phyloP scores from a whole-genome alignment of 1,140 invertebrate genomes.

The Antheraea mylitta region DNA sequence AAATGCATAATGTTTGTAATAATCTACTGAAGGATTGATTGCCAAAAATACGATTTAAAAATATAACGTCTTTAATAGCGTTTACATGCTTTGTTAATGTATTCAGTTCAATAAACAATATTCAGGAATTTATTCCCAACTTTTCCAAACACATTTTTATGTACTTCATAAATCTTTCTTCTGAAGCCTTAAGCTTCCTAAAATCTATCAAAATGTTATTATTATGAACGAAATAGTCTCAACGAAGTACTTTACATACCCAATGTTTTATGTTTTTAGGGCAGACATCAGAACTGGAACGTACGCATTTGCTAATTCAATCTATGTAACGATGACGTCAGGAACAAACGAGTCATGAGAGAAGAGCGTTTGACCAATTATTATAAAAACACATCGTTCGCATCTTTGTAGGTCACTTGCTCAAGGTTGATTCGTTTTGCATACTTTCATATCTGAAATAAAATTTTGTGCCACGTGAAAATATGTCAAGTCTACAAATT shows the following conservation, averaged over 20 bases:
- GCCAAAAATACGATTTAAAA: too few relatives aligned
- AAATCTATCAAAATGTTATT: too few relatives aligned
- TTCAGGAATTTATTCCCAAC: too few relatives aligned
- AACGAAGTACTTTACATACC: background rate
- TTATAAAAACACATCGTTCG: constrained; percentile 1
- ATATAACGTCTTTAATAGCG: too few relatives aligned
- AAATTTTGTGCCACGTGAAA: background rate
- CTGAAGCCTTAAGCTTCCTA: too few relatives aligned
- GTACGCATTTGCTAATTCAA: constrained; percentile 1
- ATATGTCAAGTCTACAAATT: background rate
- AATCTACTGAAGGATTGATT: too few relatives aligned
- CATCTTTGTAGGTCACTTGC: background rate
- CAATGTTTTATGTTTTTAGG: background rate
- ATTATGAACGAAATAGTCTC: background rate
- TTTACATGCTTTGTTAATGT: too few relatives aligned
- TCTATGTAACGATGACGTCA: background rate
- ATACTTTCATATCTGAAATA: background rate
- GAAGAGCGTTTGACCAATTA: background rate
- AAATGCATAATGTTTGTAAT: too few relatives aligned
- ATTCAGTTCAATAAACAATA: too few relatives aligned
- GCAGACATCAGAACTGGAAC: background rate
- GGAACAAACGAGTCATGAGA: background rate
- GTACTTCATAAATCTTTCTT: too few relatives aligned
- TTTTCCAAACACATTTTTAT: too few relatives aligned
- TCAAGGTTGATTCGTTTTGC: background rate